These are phyloP conservation scores for Catocala sponsa DNA, from an alignment of 2,888 invertebrate genomes.

Conservation along the genomic window DNA sequence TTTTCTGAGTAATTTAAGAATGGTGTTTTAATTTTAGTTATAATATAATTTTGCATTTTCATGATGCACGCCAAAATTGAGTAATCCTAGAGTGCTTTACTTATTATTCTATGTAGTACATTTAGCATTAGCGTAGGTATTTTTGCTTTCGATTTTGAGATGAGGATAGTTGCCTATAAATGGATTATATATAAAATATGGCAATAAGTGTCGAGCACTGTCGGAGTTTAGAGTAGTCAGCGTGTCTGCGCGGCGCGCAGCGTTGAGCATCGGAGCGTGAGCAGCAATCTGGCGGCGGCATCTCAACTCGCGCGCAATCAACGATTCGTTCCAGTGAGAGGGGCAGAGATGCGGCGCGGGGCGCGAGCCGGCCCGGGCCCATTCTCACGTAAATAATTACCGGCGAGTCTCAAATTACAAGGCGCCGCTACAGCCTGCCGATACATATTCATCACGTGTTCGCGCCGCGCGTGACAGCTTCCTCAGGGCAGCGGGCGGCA, in stretches of 20 bases:
- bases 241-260: constrained; percentile 43
- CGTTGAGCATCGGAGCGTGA: constrained; percentile 66
- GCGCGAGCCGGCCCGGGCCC: constrained; percentile 63
- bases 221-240: constrained; percentile 42
- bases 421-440: constrained; percentile 83
- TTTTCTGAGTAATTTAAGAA: constrained; percentile 4
- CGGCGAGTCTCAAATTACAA: constrained; percentile 86
- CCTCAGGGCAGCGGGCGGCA: constrained; percentile 69
- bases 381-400: constrained; percentile 88
- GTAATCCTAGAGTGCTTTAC: too few species aligned
- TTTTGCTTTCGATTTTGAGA: too few species aligned
- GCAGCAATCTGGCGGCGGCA: constrained; percentile 80
- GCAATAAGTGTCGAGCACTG: constrained; percentile 34
- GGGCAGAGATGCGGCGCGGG: constrained; percentile 47
- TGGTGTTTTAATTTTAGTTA: constrained; percentile 2
- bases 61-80: neutral
- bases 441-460: constrained; percentile 86
- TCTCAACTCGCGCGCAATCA: constrained; percentile 82
- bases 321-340: constrained; percentile 80
- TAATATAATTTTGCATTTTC: neutral
- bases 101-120: too few species aligned
- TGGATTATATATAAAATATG: constrained; percentile 20
- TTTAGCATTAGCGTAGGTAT: too few species aligned
- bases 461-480: constrained; percentile 85
- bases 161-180: too few species aligned